phyloP scores from a whole-genome alignment of 2,888 invertebrate species.

The Linnaemya vulpina region DNA sequence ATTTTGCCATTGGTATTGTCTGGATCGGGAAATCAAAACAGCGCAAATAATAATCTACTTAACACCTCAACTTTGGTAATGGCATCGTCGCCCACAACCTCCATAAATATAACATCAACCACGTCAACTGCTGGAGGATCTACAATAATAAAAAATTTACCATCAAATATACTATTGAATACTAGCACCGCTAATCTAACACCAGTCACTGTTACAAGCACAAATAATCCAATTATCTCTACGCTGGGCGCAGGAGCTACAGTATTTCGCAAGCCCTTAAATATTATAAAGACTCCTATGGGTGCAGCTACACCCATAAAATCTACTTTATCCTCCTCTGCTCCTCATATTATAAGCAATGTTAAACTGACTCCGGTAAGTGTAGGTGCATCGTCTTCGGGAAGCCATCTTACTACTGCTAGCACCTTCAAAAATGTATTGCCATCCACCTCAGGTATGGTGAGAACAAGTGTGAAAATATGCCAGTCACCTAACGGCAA shows the following conservation, averaged over 20 bases:
- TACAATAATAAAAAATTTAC: conserved; percentile 70
- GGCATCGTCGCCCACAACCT: conserved; percentile 42
- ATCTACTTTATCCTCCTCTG: conserved; percentile 51
- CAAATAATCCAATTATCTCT: conserved; percentile 67
- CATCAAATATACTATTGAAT: conserved; percentile 71
- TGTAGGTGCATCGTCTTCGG: conserved; percentile 61
- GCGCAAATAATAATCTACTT: conserved; percentile 62
- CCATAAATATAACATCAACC: conserved; percentile 48
- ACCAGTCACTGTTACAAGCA: conserved; percentile 67
- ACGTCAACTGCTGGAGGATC: conserved; percentile 52
- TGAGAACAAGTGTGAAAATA: conserved; percentile 80
- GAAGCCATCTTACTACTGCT: conserved; percentile 59
- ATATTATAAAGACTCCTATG: conserved; percentile 72
- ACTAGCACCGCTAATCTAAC: conserved; percentile 66
- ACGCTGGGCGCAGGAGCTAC: conserved; percentile 70
- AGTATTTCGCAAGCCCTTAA: conserved; percentile 75
- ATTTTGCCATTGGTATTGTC: conserved; percentile 73
- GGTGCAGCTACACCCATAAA: conserved; percentile 33
- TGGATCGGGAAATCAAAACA: conserved; percentile 41
- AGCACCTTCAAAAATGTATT: conserved; percentile 76
- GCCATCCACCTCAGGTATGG: conserved; percentile 76
- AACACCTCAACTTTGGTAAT: conserved; percentile 71
- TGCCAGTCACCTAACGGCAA: conserved; percentile 81
- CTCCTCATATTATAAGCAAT: conserved; percentile 78
- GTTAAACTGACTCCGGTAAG: conserved; percentile 78